These are phyloP conservation scores for Microplitis deprimator DNA, from an alignment of 2,888 invertebrate species.

Conservation along the genomic window DNA sequence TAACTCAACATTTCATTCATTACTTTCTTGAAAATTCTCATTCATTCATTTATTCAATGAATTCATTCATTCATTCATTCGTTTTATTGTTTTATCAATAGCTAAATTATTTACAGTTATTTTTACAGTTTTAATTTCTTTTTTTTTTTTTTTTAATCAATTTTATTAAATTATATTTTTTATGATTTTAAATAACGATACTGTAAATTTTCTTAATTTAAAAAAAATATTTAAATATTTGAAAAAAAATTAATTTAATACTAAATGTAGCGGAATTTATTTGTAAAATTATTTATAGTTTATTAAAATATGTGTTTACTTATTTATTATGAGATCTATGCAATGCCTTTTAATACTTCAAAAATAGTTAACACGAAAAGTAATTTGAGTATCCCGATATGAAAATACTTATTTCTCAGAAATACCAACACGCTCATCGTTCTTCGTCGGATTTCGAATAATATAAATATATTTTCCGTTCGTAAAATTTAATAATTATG, in stretches of 20 bases:
- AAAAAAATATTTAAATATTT: too few species aligned
- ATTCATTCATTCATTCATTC: slow-evolving; percentile 40
- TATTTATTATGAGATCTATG: slow-evolving; percentile 17
- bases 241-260: too few species aligned
- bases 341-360: background rate
- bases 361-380: slow-evolving; percentile 39
- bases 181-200: too few species aligned
- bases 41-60: slow-evolving; percentile 27
- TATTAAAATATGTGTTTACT: too few species aligned
- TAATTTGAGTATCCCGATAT: slow-evolving; percentile 47
- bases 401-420: slow-evolving; percentile 59
- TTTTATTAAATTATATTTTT: too few species aligned
- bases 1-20: background rate
- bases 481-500: slow-evolving; percentile 35
- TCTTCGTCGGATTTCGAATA: slow-evolving; percentile 39
- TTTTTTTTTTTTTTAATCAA: slow-evolving; percentile 4
- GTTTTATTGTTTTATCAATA: slow-evolving; percentile 7
- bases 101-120: slow-evolving; percentile 19
- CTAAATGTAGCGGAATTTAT: too few species aligned
- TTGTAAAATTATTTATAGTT: too few species aligned
- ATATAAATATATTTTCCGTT: slow-evolving; percentile 31
- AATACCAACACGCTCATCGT: slow-evolving; percentile 50
- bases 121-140: background rate
- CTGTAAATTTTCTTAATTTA: too few species aligned
- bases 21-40: slow-evolving; percentile 45